Percentiles rank a stretch among this genome's conserved stretches.
Evolutionary conservation across 2,888 invertebrate genomes (phyloP).

Genomic region (Caenorhabditis sp.): DNA sequence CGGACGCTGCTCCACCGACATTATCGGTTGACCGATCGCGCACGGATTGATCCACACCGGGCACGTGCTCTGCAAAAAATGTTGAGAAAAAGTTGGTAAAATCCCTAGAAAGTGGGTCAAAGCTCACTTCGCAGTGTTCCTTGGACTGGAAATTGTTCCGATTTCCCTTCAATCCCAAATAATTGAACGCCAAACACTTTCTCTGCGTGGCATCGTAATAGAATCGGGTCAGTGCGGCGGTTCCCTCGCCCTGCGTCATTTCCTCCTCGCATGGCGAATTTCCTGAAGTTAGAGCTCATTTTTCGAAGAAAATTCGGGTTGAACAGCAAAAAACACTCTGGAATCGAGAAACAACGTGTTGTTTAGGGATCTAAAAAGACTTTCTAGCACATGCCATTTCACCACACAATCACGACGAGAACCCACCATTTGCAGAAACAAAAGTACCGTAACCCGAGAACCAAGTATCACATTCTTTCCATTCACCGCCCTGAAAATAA

Average conservation of each 20-base stretch:
- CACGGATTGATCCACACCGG: slow-evolving; percentile 77
- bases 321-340: slow-evolving; percentile 12
- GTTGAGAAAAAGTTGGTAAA: background rate
- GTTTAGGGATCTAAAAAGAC: too few species aligned
- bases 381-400: too few species aligned
- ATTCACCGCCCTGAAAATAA: too few species aligned
- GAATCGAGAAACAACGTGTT: background rate
- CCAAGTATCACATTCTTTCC: background rate
- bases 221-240: slow-evolving; percentile 65
- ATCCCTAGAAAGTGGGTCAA: background rate
- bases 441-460: slow-evolving; percentile 8
- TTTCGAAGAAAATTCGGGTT: background rate
- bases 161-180: slow-evolving; percentile 74
- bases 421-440: slow-evolving; percentile 29
- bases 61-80: slow-evolving; percentile 61
- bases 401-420: background rate
- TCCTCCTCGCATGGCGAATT: slow-evolving; percentile 73
- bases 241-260: slow-evolving; percentile 73
- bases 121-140: slow-evolving; percentile 70
- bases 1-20: slow-evolving; percentile 62
- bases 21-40: slow-evolving; percentile 70
- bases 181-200: slow-evolving; percentile 74
- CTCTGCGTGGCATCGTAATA: slow-evolving; percentile 70
- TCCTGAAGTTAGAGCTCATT: slow-evolving; percentile 37
- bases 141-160: slow-evolving; percentile 75